Evolutionary conservation across 37 sponge, comb jelly and placozoan genomes (phyloP).

Genomic region (Beroe ovata): DNA sequence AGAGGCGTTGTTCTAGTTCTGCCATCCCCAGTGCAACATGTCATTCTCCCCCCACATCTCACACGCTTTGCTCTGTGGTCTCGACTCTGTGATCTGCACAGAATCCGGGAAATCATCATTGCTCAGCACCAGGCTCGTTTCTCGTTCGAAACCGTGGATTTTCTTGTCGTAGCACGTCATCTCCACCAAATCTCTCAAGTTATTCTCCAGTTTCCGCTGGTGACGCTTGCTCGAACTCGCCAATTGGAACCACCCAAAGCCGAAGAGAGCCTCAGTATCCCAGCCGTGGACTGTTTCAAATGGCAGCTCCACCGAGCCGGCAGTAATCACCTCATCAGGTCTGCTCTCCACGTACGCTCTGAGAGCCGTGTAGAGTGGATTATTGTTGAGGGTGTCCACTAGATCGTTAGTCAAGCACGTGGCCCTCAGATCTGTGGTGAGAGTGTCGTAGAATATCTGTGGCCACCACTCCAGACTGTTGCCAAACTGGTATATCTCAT

Average conservation of each 20-base stretch:
- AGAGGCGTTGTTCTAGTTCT: too few species aligned
- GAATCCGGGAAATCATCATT: conserved; percentile 46
- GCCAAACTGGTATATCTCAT: conserved; percentile 10
- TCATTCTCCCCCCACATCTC: neutral
- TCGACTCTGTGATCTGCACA: neutral
- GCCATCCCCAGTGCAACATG: conserved; percentile 41
- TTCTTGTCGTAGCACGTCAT: conserved; percentile 13
- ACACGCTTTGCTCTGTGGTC: conserved; percentile 14
- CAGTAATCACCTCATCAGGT: conserved; percentile 7
- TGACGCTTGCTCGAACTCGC: neutral
- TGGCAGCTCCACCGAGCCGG: neutral
- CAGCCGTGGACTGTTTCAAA: conserved; percentile 53
- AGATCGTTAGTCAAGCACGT: conserved; percentile 47
- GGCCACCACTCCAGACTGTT: conserved; percentile 32
- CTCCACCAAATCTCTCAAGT: conserved; percentile 35
- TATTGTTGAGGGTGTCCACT: conserved; percentile 25
- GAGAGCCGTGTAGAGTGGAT: neutral
- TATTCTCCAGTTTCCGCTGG: conserved; percentile 29
- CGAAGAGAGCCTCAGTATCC: conserved; percentile 66
- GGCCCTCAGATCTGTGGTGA: conserved; percentile 18
- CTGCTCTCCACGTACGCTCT: conserved; percentile 48
- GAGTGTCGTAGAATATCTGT: conserved; percentile 56
- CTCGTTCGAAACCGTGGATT: neutral
- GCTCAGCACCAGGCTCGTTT: neutral
- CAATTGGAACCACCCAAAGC: conserved; percentile 47